phyloP scores from a whole-genome alignment of 2,888 invertebrate species.

The Pseudanteris insignis region DNA sequence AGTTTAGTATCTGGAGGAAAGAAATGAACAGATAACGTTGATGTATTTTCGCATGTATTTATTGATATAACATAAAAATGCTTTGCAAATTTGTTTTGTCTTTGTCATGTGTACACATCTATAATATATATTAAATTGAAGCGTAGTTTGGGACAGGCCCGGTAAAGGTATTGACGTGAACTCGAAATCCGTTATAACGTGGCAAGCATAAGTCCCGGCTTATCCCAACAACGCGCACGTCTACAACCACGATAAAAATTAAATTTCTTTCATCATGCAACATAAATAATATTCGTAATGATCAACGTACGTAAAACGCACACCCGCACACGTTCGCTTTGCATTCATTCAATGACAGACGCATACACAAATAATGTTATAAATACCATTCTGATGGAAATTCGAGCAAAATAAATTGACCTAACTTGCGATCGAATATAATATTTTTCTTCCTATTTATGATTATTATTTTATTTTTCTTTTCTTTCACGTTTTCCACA shows the following conservation, averaged over 20 bases:
- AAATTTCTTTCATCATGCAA: conserved; percentile 46
- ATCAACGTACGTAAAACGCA: conserved; percentile 43
- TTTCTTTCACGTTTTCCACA: no score
- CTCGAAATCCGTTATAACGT: conserved; percentile 11
- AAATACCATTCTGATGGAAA: conserved; percentile 41
- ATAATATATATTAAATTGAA: conserved; percentile 39
- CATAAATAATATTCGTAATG: conserved; percentile 46
- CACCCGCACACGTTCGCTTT: conserved; percentile 22
- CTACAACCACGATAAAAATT: conserved; percentile 32
- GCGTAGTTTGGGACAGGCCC: conserved; percentile 26
- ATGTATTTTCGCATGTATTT: conserved; percentile 41
- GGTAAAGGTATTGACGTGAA: conserved; percentile 32
- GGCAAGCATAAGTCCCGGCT: conserved; percentile 27
- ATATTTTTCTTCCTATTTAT: no score
- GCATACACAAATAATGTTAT: conserved; percentile 20
- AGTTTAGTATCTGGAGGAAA: no score
- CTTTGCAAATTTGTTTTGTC: conserved; percentile 23
- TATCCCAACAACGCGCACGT: conserved; percentile 19
- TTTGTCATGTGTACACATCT: conserved; percentile 39
- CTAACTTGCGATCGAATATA: no score
- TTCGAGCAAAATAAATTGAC: not conserved
- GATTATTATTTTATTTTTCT: no score
- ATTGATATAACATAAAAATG: conserved; percentile 46
- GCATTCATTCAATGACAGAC: not conserved
- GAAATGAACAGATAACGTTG: no score